These are phyloP conservation scores for Drosophila hamatofila DNA, from an alignment of 2,888 invertebrate genomes.

Conservation along the genomic window DNA sequence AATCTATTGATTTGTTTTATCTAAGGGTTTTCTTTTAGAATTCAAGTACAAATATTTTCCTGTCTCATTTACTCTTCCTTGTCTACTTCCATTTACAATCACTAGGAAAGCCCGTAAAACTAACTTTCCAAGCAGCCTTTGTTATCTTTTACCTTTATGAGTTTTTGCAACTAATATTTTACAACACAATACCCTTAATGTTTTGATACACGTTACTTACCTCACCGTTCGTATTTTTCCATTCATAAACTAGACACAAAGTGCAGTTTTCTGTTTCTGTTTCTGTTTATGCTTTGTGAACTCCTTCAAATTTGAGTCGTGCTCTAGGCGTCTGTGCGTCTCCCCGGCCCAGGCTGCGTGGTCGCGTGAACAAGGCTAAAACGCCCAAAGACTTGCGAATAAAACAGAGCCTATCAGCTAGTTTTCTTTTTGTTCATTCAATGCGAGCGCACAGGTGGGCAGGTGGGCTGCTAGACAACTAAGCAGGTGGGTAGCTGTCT, in stretches of 20 bases:
- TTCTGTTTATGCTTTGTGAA: neutral
- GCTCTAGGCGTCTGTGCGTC: conserved; percentile 22
- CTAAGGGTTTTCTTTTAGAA: neutral
- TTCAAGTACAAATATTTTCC: neutral
- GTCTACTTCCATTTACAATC: neutral
- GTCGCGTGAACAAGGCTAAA: conserved; percentile 29
- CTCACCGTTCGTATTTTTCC: neutral
- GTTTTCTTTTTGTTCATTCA: conserved; percentile 13
- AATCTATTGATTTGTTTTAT: neutral
- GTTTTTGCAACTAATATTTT: neutral
- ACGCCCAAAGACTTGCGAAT: conserved; percentile 43
- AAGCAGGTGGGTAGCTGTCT: conserved; percentile 66
- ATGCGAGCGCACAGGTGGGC: conserved; percentile 11
- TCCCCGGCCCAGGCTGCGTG: conserved; percentile 30
- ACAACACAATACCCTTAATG: neutral
- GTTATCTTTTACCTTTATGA: neutral
- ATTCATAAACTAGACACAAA: conserved; percentile 24
- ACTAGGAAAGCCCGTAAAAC: too few relatives aligned
- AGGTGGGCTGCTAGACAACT: conserved; percentile 3
- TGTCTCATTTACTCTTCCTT: neutral
- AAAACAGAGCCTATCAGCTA: conserved; percentile 35
- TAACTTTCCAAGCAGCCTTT: neutral
- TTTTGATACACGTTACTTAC: neutral
- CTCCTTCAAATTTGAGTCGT: conserved; percentile 26
- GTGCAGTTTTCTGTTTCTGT: conserved; percentile 46